phyloP scores from a whole-genome alignment of 2,113 vertebrate genomes.

The Anguilla rostrata region DNA sequence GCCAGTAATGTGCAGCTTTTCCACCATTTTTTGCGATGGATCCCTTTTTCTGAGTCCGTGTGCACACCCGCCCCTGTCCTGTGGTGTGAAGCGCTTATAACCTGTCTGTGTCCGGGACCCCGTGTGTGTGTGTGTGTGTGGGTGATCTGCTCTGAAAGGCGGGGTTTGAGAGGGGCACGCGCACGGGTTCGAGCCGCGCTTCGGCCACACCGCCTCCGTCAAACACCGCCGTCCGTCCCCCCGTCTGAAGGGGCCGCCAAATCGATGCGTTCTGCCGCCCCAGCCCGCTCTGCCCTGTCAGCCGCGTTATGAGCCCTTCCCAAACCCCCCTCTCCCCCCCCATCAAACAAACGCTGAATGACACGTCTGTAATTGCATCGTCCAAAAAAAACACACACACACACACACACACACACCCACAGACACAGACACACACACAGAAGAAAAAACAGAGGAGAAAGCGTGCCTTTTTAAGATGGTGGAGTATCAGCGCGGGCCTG shows the following conservation, averaged over 20 bases:
- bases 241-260: neutral
- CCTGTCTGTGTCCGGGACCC: neutral
- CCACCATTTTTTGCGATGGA: too few species aligned
- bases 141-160: conserved; percentile 1
- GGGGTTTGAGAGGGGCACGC: neutral
- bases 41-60: too few species aligned
- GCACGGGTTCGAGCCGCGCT: too few species aligned
- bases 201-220: neutral
- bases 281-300: conserved; percentile 45
- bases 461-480: conserved; percentile 39
- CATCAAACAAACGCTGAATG: conserved; percentile 60
- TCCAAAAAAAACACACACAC: conserved; percentile 34
- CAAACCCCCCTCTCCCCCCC: conserved; percentile 41
- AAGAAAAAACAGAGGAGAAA: too few species aligned
- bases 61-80: neutral
- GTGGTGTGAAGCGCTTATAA: neutral
- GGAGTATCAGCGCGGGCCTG: conserved; percentile 45
- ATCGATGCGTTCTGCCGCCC: neutral
- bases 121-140: neutral
- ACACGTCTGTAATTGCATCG: conserved; percentile 60
- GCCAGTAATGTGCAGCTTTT: too few species aligned
- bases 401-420: too few species aligned
- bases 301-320: conserved; percentile 49
- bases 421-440: too few species aligned
- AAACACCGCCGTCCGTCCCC: conserved; percentile 10